Percentiles rank a stretch among this genome's conserved stretches.
phyloP scores from a whole-genome alignment of 1,140 invertebrate genomes.

The Drosophila bocqueti region DNA sequence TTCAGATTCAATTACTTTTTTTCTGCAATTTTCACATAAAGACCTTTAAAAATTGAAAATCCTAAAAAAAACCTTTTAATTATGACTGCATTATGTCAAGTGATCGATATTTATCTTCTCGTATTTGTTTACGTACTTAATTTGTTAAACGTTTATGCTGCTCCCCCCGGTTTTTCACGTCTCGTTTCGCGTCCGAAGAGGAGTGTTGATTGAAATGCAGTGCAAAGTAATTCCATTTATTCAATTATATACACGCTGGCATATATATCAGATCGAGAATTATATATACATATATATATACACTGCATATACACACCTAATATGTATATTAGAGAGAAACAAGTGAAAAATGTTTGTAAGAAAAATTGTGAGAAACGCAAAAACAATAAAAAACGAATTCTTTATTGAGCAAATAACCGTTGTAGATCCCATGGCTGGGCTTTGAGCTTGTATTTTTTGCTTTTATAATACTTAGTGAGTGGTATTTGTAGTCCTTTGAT shows the following conservation, averaged over 20 bases:
- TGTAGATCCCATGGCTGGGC: neutral
- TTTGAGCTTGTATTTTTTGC: neutral
- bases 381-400: slow-evolving; percentile 61
- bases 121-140: slow-evolving; percentile 63
- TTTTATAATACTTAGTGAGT: neutral
- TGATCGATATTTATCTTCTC: slow-evolving; percentile 22
- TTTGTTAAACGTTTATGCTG: slow-evolving; percentile 45
- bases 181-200: slow-evolving; percentile 34
- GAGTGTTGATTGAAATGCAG: slow-evolving; percentile 65
- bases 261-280: slow-evolving; percentile 57
- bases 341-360: slow-evolving; percentile 70
- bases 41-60: too few relatives aligned
- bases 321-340: slow-evolving; percentile 67
- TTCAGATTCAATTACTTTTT: neutral
- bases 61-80: too few relatives aligned
- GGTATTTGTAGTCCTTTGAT: too few relatives aligned
- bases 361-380: slow-evolving; percentile 67
- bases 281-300: slow-evolving; percentile 73
- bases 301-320: slow-evolving; percentile 57
- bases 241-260: slow-evolving; percentile 74
- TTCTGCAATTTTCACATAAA: too few relatives aligned
- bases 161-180: slow-evolving; percentile 25
- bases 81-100: neutral
- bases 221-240: slow-evolving; percentile 81
- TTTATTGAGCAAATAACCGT: slow-evolving; percentile 62